Evolutionary conservation across 2,888 invertebrate species (phyloP).

Genomic region (Volucella zonaria): DNA sequence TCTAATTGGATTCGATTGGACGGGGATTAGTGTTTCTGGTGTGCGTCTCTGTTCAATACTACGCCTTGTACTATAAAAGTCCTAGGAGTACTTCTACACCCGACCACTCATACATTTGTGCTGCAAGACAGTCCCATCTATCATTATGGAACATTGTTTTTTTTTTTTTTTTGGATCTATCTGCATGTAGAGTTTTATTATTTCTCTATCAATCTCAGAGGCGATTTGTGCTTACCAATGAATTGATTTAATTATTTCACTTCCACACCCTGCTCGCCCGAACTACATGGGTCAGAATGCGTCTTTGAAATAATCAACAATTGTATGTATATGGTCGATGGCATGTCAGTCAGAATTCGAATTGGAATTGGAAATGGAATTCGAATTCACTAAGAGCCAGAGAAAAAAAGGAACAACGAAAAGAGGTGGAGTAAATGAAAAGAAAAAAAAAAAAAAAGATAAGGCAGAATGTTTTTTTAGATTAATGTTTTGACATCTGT

Average conservation of each 20-base stretch:
- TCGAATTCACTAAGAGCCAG: constrained; percentile 7
- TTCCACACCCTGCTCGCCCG: background rate
- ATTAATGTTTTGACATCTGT: constrained; percentile 72
- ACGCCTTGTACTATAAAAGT: constrained; percentile 11
- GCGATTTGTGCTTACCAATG: constrained; percentile 61
- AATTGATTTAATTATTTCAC: constrained; percentile 70
- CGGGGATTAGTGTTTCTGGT: constrained; percentile 57
- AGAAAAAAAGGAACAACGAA: background rate
- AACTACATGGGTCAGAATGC: constrained; percentile 16
- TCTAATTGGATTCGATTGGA: constrained; percentile 65
- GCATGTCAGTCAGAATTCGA: constrained; percentile 63
- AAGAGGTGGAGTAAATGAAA: constrained; percentile 1
- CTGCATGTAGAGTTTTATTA: constrained; percentile 11
- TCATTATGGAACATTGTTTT: constrained; percentile 45
- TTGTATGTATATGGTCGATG: constrained; percentile 56
- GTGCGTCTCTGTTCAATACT: constrained; percentile 39
- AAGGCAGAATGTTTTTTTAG: constrained; percentile 61
- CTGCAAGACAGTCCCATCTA: constrained; percentile 56
- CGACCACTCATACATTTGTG: background rate
- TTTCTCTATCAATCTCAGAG: constrained; percentile 49
- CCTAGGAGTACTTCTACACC: too few relatives aligned
- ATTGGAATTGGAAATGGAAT: constrained; percentile 37
- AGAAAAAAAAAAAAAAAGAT: constrained; percentile 40
- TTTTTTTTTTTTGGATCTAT: background rate
- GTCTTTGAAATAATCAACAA: constrained; percentile 68